Base-by-base conservation (phyloP, 1,140 invertebrate genomes). In the Steinernema feltiae region DNA sequence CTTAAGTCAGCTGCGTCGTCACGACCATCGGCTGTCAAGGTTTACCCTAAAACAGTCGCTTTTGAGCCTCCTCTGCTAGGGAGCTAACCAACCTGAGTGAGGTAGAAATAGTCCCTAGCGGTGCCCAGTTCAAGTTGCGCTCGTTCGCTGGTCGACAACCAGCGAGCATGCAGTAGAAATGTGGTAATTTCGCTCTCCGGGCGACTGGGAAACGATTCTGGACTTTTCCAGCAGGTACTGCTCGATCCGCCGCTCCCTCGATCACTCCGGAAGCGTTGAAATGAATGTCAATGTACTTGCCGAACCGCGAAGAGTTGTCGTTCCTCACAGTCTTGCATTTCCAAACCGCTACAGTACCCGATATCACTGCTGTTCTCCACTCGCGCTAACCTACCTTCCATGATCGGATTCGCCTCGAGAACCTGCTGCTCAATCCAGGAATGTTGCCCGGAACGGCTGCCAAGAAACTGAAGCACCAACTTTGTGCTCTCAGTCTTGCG, bases 361-460 rank as follows among this genome's bases (percentile, higher is more conserved):
- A n/a, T n/a, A n/a, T n/a, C n/a, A n/a, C n/a, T n/a, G n/a, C n/a
- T n/a, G n/a, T n/a, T n/a, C n/a, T n/a, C n/a, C n/a, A n/a, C n/a
- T n/a, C n/a, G n/a, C n/a, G n/a, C n/a, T n/a, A n/a, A n/a, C n/a
- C n/a, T n/a, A n/a, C 96, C 96, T 90, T 96, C 94, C 83, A 96
- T 89, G 79, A 96, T 93, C 0, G 94, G 94, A 89, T 95, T 95
- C 0, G 93, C 93, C 87, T 95, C 93, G 72, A 95, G 90, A 78
- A 95, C 94, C 89, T 95, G 93, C 87, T 98, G 95, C 87, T 98
- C 95, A 83, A 98, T 98, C 95, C 95, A 98, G 0, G 95, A 97
- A 88, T 98, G 95, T 87, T 98, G 98, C 21, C 96, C 95, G 87
- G 93, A 96, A 78, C 98, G 96, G 21, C 95, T 95, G 18, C 96